Percentiles rank a stretch among this genome's conserved stretches.
Evolutionary conservation across 2,888 invertebrate species (phyloP).

Genomic region (Timema podura): DNA sequence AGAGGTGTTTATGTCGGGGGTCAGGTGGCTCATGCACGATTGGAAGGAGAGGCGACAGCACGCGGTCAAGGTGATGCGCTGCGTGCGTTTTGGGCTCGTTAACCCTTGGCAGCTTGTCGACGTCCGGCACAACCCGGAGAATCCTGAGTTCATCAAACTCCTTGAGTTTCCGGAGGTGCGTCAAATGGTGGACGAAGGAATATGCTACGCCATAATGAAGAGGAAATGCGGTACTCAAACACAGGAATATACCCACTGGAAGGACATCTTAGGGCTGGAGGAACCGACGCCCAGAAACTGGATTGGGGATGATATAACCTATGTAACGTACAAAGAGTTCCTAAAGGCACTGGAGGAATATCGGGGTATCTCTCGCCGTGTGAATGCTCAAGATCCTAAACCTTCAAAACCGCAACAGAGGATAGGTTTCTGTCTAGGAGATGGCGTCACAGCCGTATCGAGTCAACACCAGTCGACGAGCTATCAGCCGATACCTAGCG

Average conservation of each 20-base stretch:
- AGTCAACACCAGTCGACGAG: too few species aligned
- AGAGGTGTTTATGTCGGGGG: slow-evolving; percentile 75
- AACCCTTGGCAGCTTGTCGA: slow-evolving; percentile 78
- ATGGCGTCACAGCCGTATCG: too few species aligned
- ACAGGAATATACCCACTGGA: slow-evolving; percentile 68
- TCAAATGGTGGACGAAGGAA: slow-evolving; percentile 74
- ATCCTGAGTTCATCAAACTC: slow-evolving; percentile 65
- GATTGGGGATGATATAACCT: slow-evolving; percentile 46
- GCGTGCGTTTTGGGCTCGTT: slow-evolving; percentile 73
- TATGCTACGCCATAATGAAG: slow-evolving; percentile 74
- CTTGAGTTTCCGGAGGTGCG: slow-evolving; percentile 64
- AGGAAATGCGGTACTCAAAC: slow-evolving; percentile 71
- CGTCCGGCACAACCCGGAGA: slow-evolving; percentile 68
- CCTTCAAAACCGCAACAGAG: too few species aligned
- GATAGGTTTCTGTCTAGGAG: too few species aligned
- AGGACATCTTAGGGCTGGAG: slow-evolving; percentile 61
- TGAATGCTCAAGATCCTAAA: too few species aligned
- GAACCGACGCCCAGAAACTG: slow-evolving; percentile 73
- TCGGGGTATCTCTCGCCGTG: slow-evolving; percentile 39
- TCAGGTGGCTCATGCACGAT: slow-evolving; percentile 71
- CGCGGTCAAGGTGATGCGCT: slow-evolving; percentile 60
- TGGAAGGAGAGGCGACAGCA: slow-evolving; percentile 59
- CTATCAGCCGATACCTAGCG: too few species aligned
- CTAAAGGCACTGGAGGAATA: slow-evolving; percentile 62
- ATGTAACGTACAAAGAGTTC: slow-evolving; percentile 66